phyloP scores from a whole-genome alignment of 2,797 vertebrate species.

The Xiphophorus birchmanni region DNA sequence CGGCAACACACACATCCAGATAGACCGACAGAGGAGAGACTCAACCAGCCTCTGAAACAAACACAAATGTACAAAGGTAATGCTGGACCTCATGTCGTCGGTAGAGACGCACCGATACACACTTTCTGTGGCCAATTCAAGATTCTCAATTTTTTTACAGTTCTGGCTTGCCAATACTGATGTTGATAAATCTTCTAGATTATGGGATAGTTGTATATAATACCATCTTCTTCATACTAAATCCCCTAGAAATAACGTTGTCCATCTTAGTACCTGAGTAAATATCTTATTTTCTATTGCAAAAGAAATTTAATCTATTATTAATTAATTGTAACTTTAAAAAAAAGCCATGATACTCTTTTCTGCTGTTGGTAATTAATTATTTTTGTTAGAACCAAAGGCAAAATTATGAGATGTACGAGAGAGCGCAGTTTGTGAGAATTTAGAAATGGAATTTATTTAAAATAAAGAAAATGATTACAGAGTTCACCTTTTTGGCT shows the following conservation, averaged over 20 bases:
- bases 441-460: not conserved
- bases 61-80: slow-evolving; percentile 35
- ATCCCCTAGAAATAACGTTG: not conserved
- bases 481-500: not conserved
- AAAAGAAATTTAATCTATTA: not conserved
- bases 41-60: slow-evolving; percentile 35
- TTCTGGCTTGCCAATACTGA: not conserved
- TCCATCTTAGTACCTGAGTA: not conserved
- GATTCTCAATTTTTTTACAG: not conserved
- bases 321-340: not conserved
- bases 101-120: not conserved
- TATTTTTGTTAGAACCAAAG: not conserved
- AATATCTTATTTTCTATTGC: not conserved
- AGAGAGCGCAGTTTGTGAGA: not conserved
- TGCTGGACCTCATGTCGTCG: slow-evolving; percentile 20
- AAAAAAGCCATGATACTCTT: not conserved
- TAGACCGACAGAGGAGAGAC: slow-evolving; percentile 18
- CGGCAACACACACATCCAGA: slow-evolving; percentile 36
- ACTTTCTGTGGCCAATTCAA: not conserved
- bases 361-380: not conserved
- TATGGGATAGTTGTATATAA: not conserved
- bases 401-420: not conserved
- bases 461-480: not conserved
- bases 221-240: not conserved
- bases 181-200: not conserved